Evolutionary conservation across 2,888 invertebrate genomes (phyloP).

Genomic region (Mythimna pallens): DNA sequence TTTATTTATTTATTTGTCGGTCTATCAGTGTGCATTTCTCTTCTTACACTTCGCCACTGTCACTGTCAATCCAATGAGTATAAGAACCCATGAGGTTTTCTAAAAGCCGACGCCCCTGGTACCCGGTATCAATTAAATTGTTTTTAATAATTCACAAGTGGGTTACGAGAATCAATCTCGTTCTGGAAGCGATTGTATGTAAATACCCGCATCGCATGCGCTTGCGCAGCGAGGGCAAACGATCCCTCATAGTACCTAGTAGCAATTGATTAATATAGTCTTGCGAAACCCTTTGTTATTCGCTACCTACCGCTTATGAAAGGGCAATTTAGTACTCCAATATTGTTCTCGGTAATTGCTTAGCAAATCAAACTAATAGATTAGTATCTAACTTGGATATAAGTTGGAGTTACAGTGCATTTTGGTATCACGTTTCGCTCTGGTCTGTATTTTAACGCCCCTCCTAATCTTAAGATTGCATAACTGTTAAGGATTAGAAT

Average conservation of each 20-base stretch:
- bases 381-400: constrained; percentile 24
- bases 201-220: constrained; percentile 84
- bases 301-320: constrained; percentile 41
- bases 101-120: too few relatives aligned
- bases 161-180: constrained; percentile 76
- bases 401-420: constrained; percentile 1
- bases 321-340: constrained; percentile 53
- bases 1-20: too few relatives aligned
- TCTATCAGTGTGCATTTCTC: too few relatives aligned
- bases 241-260: constrained; percentile 59
- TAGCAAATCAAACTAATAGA: constrained; percentile 37
- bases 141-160: constrained; percentile 69
- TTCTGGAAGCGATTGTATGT: constrained; percentile 77
- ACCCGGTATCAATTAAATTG: constrained; percentile 52
- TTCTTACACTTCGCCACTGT: too few relatives aligned
- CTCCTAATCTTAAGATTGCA: neutral
- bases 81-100: too few relatives aligned
- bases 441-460: neutral
- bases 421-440: constrained; percentile 22
- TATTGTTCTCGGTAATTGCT: constrained; percentile 51
- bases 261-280: constrained; percentile 59
- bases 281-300: constrained; percentile 62
- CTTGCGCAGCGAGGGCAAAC: constrained; percentile 65
- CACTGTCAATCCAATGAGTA: too few relatives aligned
- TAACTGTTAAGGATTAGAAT: neutral